Conservation (phyloP, 2,113 vertebrate species). For the Archilochus colubris region DNA sequence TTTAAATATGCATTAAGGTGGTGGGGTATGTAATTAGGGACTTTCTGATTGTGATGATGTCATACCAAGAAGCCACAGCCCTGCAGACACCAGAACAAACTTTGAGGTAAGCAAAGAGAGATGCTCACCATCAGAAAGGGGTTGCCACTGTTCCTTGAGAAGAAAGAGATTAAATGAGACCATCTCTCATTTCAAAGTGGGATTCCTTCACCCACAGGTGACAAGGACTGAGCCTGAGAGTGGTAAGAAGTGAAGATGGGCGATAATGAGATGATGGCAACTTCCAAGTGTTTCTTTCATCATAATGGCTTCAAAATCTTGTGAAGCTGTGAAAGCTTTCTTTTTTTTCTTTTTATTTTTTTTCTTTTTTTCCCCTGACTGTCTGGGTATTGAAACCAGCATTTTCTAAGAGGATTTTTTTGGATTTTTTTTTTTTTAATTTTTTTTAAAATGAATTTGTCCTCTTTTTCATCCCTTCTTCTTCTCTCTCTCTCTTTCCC, state of each 20-base stretch:
- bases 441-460: neutral
- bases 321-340: neutral
- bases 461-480: neutral
- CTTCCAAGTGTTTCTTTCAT: neutral
- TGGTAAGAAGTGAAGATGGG: neutral
- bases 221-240: neutral
- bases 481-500: neutral
- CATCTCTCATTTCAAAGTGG: neutral
- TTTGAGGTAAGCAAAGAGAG: neutral
- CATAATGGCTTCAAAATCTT: neutral
- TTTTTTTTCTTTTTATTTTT: no score
- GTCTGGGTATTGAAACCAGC: neutral
- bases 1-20: neutral
- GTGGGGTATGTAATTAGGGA: neutral
- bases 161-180: neutral
- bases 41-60: neutral
- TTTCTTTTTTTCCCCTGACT: neutral
- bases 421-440: no score
- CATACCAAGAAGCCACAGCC: accelerated
- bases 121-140: neutral
- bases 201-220: neutral
- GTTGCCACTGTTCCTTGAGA: neutral
- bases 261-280: neutral
- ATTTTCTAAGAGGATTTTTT: neutral
- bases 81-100: neutral